Percentiles rank a stretch among this genome's conserved stretches.
Conservation (phyloP, 2,113 vertebrate species). For the Limanda limanda region DNA sequence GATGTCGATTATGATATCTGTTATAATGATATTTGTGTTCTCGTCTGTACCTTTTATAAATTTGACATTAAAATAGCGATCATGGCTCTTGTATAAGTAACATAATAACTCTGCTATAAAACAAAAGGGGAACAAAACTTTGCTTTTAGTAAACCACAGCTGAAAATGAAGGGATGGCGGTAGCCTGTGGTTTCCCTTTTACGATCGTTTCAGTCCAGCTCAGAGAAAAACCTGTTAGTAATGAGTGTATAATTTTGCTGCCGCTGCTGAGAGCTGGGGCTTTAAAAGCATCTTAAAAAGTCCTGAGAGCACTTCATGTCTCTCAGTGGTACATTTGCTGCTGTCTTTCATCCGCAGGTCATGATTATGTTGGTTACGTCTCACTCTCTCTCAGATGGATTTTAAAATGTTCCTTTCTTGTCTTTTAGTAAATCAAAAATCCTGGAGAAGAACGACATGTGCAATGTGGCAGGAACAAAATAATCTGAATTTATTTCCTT, state of each 20-base stretch:
- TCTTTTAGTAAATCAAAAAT: background rate
- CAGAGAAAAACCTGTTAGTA: constrained; percentile 18
- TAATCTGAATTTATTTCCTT: background rate
- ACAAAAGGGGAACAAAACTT: constrained; percentile 1
- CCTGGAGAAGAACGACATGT: background rate
- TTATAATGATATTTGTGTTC: too few relatives aligned
- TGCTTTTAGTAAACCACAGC: constrained; percentile 13
- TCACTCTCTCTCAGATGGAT: background rate
- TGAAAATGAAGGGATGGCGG: constrained; percentile 10
- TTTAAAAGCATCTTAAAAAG: constrained; percentile 55
- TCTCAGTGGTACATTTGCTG: constrained; percentile 15
- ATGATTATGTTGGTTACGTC: constrained; percentile 4
- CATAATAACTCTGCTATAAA: background rate
- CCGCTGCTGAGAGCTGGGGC: constrained; percentile 35
- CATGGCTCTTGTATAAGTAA: background rate
- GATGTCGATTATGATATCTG: too few relatives aligned
- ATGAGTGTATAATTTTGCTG: constrained; percentile 25
- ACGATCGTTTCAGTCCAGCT: constrained; percentile 7
- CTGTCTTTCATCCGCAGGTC: constrained; percentile 20
- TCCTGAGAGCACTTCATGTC: constrained; percentile 25
- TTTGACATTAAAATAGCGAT: background rate
- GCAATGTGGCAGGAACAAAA: background rate
- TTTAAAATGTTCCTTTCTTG: background rate
- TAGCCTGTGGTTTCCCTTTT: constrained; percentile 25
- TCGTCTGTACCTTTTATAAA: too few relatives aligned